phyloP scores from a whole-genome alignment of 2,797 vertebrate genomes.

The Coendou prehensilis region DNA sequence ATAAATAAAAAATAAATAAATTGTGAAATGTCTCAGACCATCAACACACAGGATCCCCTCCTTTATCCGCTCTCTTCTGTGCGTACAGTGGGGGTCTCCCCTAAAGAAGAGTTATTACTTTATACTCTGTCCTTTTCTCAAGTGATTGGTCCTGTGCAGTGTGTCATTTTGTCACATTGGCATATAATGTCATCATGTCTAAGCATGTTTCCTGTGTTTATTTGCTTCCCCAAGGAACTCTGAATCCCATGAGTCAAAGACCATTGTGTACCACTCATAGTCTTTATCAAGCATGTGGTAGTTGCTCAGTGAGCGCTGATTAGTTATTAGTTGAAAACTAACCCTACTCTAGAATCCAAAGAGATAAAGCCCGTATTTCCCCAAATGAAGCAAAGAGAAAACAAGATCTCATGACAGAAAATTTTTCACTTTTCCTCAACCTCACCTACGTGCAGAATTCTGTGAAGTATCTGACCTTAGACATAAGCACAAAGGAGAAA shows the following conservation, averaged over 20 bases:
- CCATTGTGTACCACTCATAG: not conserved
- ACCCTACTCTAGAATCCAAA: not conserved
- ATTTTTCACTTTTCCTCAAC: not conserved
- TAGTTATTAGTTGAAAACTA: not conserved
- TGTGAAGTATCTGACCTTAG: not conserved
- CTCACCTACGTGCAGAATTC: not conserved
- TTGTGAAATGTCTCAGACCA: not conserved
- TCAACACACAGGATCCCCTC: not conserved
- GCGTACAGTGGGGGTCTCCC: not conserved
- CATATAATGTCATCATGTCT: not conserved
- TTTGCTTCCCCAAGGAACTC: slow-evolving; percentile 33
- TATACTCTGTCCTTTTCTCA: not conserved
- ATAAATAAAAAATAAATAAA: too few relatives aligned
- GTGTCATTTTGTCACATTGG: slow-evolving; percentile 13
- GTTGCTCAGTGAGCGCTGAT: not conserved
- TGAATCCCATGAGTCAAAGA: slow-evolving; percentile 52
- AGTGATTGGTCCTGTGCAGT: not conserved
- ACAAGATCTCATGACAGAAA: not conserved
- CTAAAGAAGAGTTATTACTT: not conserved
- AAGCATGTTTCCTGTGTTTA: not conserved
- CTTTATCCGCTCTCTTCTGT: not conserved
- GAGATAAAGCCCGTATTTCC: not conserved
- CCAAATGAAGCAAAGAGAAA: not conserved
- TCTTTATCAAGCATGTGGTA: not conserved
- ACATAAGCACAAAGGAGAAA: not conserved